A percentile compares a stretch with the other conserved stretches of the same genome.
Evolutionary conservation across 2,797 vertebrate species (phyloP).

Genomic region (Fratercula arctica): DNA sequence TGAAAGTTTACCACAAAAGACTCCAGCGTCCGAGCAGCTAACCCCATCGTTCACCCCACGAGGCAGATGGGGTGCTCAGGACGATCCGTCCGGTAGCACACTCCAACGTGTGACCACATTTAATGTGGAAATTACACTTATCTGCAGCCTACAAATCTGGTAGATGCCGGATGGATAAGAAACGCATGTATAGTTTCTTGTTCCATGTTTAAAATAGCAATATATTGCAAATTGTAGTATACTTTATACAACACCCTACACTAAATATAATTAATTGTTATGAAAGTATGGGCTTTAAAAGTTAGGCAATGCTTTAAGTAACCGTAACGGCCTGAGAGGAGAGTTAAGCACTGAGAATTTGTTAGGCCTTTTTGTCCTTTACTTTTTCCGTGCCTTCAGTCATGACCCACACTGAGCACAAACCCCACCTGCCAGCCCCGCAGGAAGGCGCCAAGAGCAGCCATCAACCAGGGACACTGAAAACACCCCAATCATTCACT

Average conservation of each 20-base stretch:
- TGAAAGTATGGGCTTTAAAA: background rate
- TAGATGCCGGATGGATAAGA: background rate
- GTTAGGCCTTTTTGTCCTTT: background rate
- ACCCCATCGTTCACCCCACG: background rate
- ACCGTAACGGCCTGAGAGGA: background rate
- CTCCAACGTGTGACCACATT: rapidly evolving
- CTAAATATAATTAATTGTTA: background rate
- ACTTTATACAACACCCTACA: background rate
- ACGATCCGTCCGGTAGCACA: background rate
- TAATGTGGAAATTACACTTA: background rate
- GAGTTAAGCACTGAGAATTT: background rate
- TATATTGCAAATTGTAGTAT: background rate
- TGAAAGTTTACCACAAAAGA: background rate
- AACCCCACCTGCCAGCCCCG: background rate
- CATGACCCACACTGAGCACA: background rate
- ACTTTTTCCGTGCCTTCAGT: background rate
- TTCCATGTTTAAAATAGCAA: background rate
- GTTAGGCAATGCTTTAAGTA: background rate
- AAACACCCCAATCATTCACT: constrained; percentile 24
- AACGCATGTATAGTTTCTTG: background rate
- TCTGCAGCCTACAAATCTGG: background rate
- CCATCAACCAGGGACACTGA: background rate
- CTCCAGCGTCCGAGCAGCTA: background rate
- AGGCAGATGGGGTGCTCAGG: background rate
- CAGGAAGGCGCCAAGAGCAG: background rate